phyloP scores from a whole-genome alignment of 2,888 invertebrate species.

The Macrosiphum euphorbiae region DNA sequence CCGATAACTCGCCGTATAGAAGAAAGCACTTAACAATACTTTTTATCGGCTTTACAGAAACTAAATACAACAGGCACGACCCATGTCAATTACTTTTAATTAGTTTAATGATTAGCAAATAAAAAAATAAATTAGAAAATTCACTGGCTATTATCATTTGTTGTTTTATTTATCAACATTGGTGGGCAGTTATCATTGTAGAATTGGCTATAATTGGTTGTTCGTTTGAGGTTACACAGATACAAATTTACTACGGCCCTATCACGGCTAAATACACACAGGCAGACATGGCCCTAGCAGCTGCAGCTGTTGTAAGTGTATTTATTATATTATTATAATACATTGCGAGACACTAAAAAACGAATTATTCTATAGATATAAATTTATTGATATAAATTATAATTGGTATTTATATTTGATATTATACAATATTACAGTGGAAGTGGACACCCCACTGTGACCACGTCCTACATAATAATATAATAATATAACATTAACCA shows the following conservation, averaged over 20 bases:
- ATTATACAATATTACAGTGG: no score
- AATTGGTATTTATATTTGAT: no score
- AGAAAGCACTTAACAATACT: conserved; percentile 2
- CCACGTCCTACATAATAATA: no score
- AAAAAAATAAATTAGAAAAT: conserved; percentile 47
- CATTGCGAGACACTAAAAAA: no score
- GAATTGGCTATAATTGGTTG: neutral
- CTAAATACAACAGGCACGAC: conserved; percentile 3
- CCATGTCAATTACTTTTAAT: conserved; percentile 59
- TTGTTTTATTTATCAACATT: conserved; percentile 56
- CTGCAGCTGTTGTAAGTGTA: no score
- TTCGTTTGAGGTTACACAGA: conserved; percentile 14
- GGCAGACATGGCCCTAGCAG: no score
- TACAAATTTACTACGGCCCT: neutral
- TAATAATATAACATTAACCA: no score
- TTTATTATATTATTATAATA: no score
- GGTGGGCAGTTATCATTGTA: conserved; percentile 47
- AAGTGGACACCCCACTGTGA: no score
- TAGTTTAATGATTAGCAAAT: conserved; percentile 49
- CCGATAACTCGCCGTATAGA: neutral
- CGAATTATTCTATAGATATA: no score
- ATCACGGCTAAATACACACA: neutral
- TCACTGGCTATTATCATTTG: conserved; percentile 50
- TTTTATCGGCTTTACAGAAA: conserved; percentile 35
- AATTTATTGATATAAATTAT: no score